phyloP scores from a whole-genome alignment of 2,888 invertebrate species.

The Crocallis elinguaria region DNA sequence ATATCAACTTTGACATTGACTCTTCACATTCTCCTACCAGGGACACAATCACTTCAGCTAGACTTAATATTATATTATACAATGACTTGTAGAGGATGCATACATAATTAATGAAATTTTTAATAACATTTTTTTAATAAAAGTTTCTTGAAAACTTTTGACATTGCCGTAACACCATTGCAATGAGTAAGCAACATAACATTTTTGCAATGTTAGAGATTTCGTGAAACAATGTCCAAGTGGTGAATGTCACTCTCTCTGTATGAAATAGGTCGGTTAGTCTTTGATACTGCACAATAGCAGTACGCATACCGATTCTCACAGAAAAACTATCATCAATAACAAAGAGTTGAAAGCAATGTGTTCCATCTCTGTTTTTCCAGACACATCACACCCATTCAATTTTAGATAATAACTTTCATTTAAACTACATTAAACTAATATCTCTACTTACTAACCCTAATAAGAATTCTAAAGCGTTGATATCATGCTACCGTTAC shows the following conservation, averaged over 20 bases:
- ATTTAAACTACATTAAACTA: constrained; percentile 31
- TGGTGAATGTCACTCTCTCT: constrained; percentile 54
- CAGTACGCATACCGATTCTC: constrained; percentile 41
- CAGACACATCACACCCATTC: constrained; percentile 20
- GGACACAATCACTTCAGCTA: constrained; percentile 73
- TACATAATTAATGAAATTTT: constrained; percentile 63
- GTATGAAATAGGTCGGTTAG: constrained; percentile 36
- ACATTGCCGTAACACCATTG: constrained; percentile 30
- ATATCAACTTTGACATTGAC: constrained; percentile 62
- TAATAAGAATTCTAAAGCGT: constrained; percentile 44
- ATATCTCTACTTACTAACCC: constrained; percentile 28
- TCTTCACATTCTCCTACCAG: constrained; percentile 67
- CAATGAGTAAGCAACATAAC: constrained; percentile 36
- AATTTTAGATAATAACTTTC: constrained; percentile 31
- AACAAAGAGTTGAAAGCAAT: constrained; percentile 62
- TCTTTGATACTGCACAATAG: constrained; percentile 50
- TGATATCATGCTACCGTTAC: constrained; percentile 41
- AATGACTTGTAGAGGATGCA: constrained; percentile 63
- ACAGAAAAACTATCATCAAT: constrained; percentile 51
- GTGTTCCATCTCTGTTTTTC: constrained; percentile 28
- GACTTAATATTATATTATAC: constrained; percentile 69
- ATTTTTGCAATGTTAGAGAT: constrained; percentile 31
- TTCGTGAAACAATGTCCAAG: constrained; percentile 66
- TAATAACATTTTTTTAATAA: constrained; percentile 48
- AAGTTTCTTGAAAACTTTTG: constrained; percentile 34